These are phyloP conservation scores for Harpagus bidentatus DNA, from an alignment of 2,113 vertebrate species.

Conservation along the genomic window DNA sequence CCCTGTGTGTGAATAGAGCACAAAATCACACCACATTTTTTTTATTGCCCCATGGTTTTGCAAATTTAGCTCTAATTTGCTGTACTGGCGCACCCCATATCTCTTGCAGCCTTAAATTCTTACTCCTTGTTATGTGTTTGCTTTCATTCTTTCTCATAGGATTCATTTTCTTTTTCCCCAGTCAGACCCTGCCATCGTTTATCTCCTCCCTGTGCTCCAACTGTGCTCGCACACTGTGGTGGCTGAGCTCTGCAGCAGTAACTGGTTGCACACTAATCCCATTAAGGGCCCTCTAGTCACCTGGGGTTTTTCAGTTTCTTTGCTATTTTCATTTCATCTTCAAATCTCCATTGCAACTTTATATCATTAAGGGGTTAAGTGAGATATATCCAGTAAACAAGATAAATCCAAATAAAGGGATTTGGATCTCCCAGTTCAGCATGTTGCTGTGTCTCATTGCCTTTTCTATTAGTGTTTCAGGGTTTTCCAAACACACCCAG, in stretches of 20 bases:
- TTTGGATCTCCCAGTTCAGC: not conserved
- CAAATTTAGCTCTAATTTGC: not conserved
- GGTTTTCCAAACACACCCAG: not conserved
- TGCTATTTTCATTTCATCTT: slow-evolving; percentile 20
- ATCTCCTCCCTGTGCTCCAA: not conserved
- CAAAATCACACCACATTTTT: not conserved
- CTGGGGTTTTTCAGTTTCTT: not conserved
- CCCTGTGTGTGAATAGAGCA: not conserved
- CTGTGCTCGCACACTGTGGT: not conserved
- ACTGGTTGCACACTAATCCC: not conserved
- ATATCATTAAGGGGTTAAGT: slow-evolving; percentile 37
- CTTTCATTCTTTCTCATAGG: not conserved
- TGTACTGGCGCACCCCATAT: not conserved
- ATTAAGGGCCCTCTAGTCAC: not conserved
- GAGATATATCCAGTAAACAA: not conserved
- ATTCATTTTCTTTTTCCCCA: not conserved
- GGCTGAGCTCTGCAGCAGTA: not conserved
- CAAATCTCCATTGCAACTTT: not conserved
- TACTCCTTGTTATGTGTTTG: not conserved
- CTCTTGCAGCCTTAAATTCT: not conserved
- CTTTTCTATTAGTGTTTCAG: not conserved
- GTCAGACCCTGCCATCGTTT: not conserved
- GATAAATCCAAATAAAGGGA: slow-evolving; percentile 49
- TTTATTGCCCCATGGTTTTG: not conserved
- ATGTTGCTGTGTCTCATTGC: not conserved